phyloP scores from a whole-genome alignment of 2,797 vertebrate species.

The Halcyon leucocephala region DNA sequence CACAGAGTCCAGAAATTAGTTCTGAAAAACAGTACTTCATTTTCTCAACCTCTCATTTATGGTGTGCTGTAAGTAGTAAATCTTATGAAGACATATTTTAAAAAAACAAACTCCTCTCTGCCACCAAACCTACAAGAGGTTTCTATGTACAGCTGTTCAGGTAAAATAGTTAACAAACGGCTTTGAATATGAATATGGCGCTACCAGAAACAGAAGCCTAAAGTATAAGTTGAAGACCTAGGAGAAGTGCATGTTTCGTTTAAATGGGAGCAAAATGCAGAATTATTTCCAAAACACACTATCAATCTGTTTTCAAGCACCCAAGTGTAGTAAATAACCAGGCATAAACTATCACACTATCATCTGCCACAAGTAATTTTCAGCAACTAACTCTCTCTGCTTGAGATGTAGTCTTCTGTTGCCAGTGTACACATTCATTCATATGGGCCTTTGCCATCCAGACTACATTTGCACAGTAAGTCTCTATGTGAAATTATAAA shows the following conservation, averaged over 20 bases:
- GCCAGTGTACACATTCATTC: neutral
- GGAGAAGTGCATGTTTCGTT: neutral
- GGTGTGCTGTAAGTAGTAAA: neutral
- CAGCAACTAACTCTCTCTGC: neutral
- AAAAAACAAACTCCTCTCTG: too few species aligned
- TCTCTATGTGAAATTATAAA: neutral
- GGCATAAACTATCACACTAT: neutral
- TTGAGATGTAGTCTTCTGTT: neutral
- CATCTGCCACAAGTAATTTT: neutral
- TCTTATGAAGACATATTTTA: neutral
- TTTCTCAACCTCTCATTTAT: neutral
- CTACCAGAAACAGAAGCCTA: neutral
- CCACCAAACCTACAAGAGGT: neutral
- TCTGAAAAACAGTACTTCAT: neutral
- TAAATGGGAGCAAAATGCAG: neutral
- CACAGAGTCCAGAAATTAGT: neutral
- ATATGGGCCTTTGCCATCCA: neutral
- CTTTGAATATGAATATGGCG: neutral
- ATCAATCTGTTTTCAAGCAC: neutral
- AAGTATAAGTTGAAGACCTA: neutral
- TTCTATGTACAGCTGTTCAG: neutral
- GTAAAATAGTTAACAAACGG: neutral
- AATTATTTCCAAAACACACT: neutral
- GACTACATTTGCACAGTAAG: neutral
- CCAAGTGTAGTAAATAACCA: neutral